phyloP scores from a whole-genome alignment of 1,140 invertebrate genomes.

The Caenorhabditis remanei region DNA sequence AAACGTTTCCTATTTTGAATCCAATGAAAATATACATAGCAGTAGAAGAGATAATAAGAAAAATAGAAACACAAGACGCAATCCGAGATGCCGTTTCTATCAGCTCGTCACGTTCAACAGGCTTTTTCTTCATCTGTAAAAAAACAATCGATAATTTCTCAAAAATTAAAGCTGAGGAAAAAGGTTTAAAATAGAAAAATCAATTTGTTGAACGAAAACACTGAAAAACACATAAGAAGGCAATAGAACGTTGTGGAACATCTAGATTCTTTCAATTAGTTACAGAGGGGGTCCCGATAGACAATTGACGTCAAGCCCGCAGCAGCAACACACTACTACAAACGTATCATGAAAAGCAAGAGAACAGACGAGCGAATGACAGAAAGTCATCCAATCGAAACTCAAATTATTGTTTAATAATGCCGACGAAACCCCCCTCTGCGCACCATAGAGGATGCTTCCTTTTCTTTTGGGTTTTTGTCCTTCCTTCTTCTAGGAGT shows the following conservation, averaged over 20 bases:
- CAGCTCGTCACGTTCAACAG: slow-evolving; percentile 17
- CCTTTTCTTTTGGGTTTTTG: background rate
- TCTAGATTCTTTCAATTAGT: slow-evolving; percentile 40
- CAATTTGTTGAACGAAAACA: too few relatives aligned
- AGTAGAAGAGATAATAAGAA: background rate
- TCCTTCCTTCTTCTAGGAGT: background rate
- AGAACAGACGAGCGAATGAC: slow-evolving; percentile 48
- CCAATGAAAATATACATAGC: slow-evolving; percentile 25
- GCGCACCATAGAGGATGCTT: too few relatives aligned
- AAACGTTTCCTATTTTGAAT: background rate
- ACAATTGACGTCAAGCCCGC: slow-evolving; percentile 42
- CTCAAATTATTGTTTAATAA: slow-evolving; percentile 56
- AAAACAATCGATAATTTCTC: background rate
- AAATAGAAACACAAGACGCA: slow-evolving; percentile 14
- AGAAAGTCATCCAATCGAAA: slow-evolving; percentile 54
- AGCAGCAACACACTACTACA: slow-evolving; percentile 45
- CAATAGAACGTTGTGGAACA: slow-evolving; percentile 36
- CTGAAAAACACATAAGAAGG: slow-evolving; percentile 25
- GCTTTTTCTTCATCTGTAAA: slow-evolving; percentile 43
- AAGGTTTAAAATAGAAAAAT: background rate
- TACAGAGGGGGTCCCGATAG: slow-evolving; percentile 30
- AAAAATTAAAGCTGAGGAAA: background rate
- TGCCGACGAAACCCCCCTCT: slow-evolving; percentile 31
- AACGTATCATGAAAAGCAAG: slow-evolving; percentile 54
- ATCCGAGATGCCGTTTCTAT: slow-evolving; percentile 29